These are phyloP conservation scores for Ooceraea biroi DNA, from an alignment of 1,140 invertebrate genomes.

Conservation along the genomic window DNA sequence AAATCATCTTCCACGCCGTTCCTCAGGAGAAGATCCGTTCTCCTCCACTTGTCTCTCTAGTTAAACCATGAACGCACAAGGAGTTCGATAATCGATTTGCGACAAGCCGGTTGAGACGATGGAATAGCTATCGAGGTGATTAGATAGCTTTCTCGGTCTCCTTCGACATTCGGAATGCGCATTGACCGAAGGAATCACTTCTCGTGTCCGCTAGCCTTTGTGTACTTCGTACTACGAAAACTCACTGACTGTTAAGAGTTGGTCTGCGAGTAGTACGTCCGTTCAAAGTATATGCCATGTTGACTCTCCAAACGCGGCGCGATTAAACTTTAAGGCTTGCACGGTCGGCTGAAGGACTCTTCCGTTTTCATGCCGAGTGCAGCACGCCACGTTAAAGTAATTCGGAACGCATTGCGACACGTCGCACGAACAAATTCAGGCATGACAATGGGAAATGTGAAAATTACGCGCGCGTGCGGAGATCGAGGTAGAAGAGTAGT, in stretches of 20 bases:
- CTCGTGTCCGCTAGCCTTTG: not conserved
- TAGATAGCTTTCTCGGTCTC: not conserved
- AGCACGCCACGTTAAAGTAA: conserved; percentile 26
- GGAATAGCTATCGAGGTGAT: not conserved
- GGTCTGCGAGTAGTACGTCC: not conserved
- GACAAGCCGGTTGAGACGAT: conserved; percentile 43
- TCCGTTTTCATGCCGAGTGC: conserved; percentile 18
- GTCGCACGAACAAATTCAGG: not conserved
- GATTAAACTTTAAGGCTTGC: conserved; percentile 68
- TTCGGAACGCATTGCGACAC: conserved; percentile 45
- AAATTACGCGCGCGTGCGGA: not conserved
- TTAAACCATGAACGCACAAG: conserved; percentile 47
- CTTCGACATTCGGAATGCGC: conserved; percentile 18
- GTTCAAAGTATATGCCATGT: not conserved
- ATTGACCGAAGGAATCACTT: conserved; percentile 21
- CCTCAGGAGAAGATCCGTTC: not conserved
- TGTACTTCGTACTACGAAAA: not conserved
- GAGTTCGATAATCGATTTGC: conserved; percentile 64
- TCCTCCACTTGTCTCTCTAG: conserved; percentile 8
- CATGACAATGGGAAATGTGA: conserved; percentile 3
- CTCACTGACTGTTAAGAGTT: conserved; percentile 4
- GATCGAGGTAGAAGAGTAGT: not conserved
- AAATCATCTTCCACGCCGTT: conserved; percentile 41
- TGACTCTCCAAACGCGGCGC: not conserved
- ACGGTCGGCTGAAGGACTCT: conserved; percentile 8